Conservation (phyloP, 1,140 invertebrate species). For the Drosophila littoralis region DNA sequence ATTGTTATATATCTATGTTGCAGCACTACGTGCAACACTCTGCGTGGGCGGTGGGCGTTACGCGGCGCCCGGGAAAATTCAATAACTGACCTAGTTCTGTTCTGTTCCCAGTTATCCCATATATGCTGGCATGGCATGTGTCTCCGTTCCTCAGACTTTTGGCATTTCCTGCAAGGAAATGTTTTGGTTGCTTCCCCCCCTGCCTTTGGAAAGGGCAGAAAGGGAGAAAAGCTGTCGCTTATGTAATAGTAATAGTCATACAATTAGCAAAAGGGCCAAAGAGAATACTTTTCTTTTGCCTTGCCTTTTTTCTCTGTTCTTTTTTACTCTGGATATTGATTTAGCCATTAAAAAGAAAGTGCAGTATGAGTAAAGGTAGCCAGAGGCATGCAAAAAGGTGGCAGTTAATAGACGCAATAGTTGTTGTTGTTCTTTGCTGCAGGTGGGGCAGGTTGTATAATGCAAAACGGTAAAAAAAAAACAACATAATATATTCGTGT, state of each 20-base stretch:
- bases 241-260: conserved; percentile 38
- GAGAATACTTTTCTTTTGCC: conserved; percentile 16
- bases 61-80: conserved; percentile 60
- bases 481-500: too few relatives aligned
- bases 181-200: conserved; percentile 11
- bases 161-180: conserved; percentile 57
- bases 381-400: conserved; percentile 33
- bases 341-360: conserved; percentile 65
- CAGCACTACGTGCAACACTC: conserved; percentile 18
- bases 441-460: conserved; percentile 20
- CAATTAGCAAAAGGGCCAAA: conserved; percentile 24
- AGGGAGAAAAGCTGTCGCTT: background rate
- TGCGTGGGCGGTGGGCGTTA: conserved; percentile 15
- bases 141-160: conserved; percentile 41
- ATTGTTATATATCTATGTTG: background rate
- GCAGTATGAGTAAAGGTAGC: conserved; percentile 7
- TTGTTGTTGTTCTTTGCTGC: conserved; percentile 2
- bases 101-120: conserved; percentile 39
- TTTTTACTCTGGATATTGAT: conserved; percentile 54
- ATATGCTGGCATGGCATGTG: conserved; percentile 26
- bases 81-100: conserved; percentile 83
- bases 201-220: too few relatives aligned
- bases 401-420: conserved; percentile 5
- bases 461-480: background rate
- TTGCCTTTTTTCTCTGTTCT: conserved; percentile 11